phyloP scores from a whole-genome alignment of 2,797 vertebrate genomes.

The Sebastes taczanowskii region DNA sequence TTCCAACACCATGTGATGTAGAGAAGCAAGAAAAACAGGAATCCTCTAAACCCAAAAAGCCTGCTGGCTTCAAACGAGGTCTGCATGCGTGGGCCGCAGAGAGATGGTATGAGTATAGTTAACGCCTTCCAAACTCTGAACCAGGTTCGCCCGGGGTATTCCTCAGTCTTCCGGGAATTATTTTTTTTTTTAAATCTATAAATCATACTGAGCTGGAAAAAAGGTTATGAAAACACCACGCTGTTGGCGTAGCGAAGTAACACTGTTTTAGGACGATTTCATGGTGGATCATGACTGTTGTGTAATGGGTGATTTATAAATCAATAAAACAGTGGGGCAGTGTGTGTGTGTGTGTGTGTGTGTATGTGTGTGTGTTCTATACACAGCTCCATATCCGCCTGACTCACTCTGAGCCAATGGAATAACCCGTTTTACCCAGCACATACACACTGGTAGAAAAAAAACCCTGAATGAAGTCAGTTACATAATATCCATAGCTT shows the following conservation, averaged over 20 bases:
- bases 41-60: slow-evolving; percentile 61
- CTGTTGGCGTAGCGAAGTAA: slow-evolving; percentile 23
- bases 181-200: slow-evolving; percentile 48
- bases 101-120: slow-evolving; percentile 49
- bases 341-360: background rate
- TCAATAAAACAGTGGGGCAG: slow-evolving; percentile 13
- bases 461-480: slow-evolving; percentile 59
- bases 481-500: slow-evolving; percentile 45
- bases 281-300: slow-evolving; percentile 16
- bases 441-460: slow-evolving; percentile 6
- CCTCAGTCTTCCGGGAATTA: slow-evolving; percentile 47
- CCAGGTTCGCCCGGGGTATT: slow-evolving; percentile 42
- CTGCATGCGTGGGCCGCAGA: slow-evolving; percentile 60
- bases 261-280: slow-evolving; percentile 32
- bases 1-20: slow-evolving; percentile 57
- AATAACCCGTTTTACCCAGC: slow-evolving; percentile 16
- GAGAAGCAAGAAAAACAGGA: slow-evolving; percentile 74
- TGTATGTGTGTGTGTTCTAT: background rate
- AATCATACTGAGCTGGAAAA: slow-evolving; percentile 32
- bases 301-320: slow-evolving; percentile 37
- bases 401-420: slow-evolving; percentile 26
- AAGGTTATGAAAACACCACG: slow-evolving; percentile 33
- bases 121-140: slow-evolving; percentile 38
- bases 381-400: slow-evolving; percentile 7
- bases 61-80: slow-evolving; percentile 45